Percentiles rank a stretch among this genome's conserved stretches.
Conservation (phyloP, 2,888 invertebrate genomes). For the Mystacides longicornis region DNA sequence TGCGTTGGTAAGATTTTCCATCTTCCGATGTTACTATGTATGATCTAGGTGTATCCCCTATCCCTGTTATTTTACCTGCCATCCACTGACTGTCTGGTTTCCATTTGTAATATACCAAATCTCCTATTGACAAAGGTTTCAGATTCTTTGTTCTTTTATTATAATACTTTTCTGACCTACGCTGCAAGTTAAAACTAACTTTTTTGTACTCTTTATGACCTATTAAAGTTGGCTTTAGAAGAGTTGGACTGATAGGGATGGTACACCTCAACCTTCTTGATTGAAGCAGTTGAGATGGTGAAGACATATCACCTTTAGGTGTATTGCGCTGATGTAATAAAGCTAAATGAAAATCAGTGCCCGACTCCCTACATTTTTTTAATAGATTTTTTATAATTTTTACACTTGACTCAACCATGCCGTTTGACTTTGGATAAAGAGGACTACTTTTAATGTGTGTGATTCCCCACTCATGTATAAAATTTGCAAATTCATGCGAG, state of each 20-base stretch:
- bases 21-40: neutral
- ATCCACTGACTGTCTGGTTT: neutral
- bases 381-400: constrained; percentile 25
- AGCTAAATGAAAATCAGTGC: constrained; percentile 3
- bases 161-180: neutral
- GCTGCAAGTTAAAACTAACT: neutral
- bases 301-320: constrained; percentile 9
- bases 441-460: constrained; percentile 10
- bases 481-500: neutral
- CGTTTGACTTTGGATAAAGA: constrained; percentile 17
- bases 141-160: neutral
- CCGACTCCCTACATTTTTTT: constrained; percentile 15
- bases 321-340: constrained; percentile 10
- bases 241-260: neutral
- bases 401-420: constrained; percentile 23
- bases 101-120: neutral
- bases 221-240: neutral
- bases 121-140: neutral
- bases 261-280: constrained; percentile 5
- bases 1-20: neutral
- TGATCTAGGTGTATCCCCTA: constrained; percentile 1
- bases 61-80: neutral
- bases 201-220: neutral
- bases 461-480: neutral
- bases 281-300: constrained; percentile 9